Evolutionary conservation across 1,140 invertebrate genomes (phyloP), one percentile per base, ranked within the genome.

Genomic region (Diorhabda sublineata): DNA sequence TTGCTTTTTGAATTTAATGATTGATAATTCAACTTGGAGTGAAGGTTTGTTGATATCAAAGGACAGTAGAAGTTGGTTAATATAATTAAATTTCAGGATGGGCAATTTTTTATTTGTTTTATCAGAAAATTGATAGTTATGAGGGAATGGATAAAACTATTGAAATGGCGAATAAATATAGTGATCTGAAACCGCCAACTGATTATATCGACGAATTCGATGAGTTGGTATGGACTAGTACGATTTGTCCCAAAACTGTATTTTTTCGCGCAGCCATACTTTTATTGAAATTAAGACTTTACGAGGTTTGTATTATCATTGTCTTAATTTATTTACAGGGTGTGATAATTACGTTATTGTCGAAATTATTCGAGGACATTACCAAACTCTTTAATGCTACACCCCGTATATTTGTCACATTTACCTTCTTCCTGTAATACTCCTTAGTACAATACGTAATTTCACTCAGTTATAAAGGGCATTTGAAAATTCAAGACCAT

Each of bases 91-190:
- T 11, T 60, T 11, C 26, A 56, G 73, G 72, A 45, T 79, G 76
- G 77, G 73, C 69, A 42, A 63, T 73, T 11, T 47, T 78, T 4
- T 76, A 74, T 58, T 11, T 75, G 9, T 77, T 76, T 67, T 77
- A 78, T 68, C 58, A 71, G 58, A 70, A 75, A 59, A 67, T 67
- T n/a, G 58, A 69, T 9, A 74, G 73, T 7, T 6, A 45, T 52
- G 77, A 76, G 56, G 78, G 77, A 26, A 74, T 73, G 67, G 76
- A 75, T 61, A 69, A 75, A 45, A 73, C 73, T 3, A 41, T 70
- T 44, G 74, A 77, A 57, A 79, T 77, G 75, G 76, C 69, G 3
- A 73, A 72, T 11, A 78, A 76, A 64, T 73, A 69, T 59, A 43
- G 71, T 4, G 57, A 73, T 26, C 44, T 70, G 5, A 61, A 47